Evolutionary conservation across 2,113 vertebrate species (phyloP).

Genomic region (Pterocles orientalis): DNA sequence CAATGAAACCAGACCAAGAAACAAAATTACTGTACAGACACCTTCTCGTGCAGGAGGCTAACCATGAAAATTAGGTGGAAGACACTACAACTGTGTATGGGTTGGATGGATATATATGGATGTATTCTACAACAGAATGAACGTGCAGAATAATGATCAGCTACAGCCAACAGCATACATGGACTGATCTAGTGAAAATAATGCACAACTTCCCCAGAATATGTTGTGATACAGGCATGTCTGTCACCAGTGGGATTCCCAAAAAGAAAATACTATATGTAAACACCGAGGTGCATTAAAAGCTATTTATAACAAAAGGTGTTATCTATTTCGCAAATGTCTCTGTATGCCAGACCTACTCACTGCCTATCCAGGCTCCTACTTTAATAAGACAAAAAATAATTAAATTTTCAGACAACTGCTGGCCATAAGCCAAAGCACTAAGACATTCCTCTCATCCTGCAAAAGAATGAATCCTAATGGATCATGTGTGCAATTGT

Average conservation of each 20-base stretch:
- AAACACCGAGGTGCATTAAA: background rate
- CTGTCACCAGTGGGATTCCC: background rate
- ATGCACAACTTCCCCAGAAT: background rate
- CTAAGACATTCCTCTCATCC: background rate
- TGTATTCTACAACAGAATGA: background rate
- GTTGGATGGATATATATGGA: background rate
- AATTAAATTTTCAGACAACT: background rate
- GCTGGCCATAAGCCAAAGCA: background rate
- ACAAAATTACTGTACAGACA: background rate
- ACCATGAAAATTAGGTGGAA: background rate
- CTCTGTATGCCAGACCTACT: background rate
- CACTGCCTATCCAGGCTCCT: background rate
- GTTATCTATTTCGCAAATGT: background rate
- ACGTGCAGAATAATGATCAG: background rate
- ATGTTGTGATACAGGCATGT: rapidly evolving
- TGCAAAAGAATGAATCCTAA: background rate
- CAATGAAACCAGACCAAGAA: background rate
- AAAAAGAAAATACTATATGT: background rate
- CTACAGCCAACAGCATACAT: background rate
- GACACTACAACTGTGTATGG: background rate
- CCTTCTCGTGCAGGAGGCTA: background rate
- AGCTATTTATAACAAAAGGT: background rate
- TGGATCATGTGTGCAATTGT: background rate
- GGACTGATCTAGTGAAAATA: background rate
- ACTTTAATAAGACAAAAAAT: background rate